phyloP scores from a whole-genome alignment of 1,140 invertebrate species.

The Agrilus planipennis region DNA sequence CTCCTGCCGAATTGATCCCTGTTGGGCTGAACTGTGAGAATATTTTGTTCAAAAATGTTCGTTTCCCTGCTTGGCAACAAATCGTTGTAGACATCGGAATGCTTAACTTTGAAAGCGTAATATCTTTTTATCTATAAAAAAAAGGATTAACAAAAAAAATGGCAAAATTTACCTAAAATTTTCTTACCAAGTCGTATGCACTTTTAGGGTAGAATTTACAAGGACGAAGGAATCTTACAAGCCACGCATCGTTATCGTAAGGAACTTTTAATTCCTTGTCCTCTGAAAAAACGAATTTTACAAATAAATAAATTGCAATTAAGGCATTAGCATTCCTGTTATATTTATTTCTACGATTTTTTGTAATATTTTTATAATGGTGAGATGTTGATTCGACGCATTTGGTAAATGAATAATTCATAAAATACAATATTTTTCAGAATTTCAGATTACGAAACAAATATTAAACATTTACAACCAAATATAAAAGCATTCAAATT shows the following conservation, averaged over 20 bases:
- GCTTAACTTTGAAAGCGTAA: slow-evolving; percentile 67
- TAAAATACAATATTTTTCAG: neutral
- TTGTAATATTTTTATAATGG: no score
- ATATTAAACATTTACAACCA: no score
- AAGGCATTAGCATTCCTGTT: no score
- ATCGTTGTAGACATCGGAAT: slow-evolving; percentile 55
- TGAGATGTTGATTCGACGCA: no score
- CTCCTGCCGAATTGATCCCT: slow-evolving; percentile 61
- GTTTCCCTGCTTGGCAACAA: slow-evolving; percentile 56
- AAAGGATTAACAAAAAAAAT: slow-evolving; percentile 7
- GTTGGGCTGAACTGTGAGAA: slow-evolving; percentile 61
- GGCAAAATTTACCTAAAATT: no score
- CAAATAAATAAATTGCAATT: neutral
- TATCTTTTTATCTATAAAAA: slow-evolving; percentile 58
- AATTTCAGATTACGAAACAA: no score
- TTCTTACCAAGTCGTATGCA: slow-evolving; percentile 52
- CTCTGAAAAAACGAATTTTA: slow-evolving; percentile 38
- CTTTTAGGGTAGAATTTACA: slow-evolving; percentile 74
- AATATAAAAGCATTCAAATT: no score
- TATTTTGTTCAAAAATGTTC: slow-evolving; percentile 67
- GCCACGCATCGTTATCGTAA: slow-evolving; percentile 56
- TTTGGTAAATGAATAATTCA: neutral
- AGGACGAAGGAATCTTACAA: slow-evolving; percentile 62
- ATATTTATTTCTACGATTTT: no score
- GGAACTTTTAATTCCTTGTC: slow-evolving; percentile 58